These are phyloP conservation scores for Rhodophaea formosa DNA, from an alignment of 2,888 invertebrate genomes.

Conservation along the genomic window DNA sequence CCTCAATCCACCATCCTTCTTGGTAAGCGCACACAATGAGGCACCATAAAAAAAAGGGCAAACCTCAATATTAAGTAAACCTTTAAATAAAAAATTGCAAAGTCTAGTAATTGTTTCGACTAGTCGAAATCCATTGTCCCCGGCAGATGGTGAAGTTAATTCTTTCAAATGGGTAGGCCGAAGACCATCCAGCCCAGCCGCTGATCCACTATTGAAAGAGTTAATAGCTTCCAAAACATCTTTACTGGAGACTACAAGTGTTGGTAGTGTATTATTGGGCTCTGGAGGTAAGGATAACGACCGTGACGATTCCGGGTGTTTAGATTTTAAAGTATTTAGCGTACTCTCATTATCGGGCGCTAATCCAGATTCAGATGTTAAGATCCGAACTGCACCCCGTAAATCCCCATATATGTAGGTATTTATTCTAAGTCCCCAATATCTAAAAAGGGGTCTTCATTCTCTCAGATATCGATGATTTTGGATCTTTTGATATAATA, in stretches of 20 bases:
- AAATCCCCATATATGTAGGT: no score
- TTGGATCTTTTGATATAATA: no score
- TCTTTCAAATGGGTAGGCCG: not conserved
- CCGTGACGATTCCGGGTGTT: not conserved
- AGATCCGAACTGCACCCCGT: no score
- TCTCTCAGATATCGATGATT: no score
- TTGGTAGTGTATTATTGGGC: not conserved
- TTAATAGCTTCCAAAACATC: not conserved
- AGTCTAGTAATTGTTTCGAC: not conserved
- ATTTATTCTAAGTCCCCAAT: no score
- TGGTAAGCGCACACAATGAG: not conserved
- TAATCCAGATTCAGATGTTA: no score
- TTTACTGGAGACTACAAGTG: not conserved
- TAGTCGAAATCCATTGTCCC: not conserved
- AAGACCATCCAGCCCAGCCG: not conserved
- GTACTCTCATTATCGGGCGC: not conserved
- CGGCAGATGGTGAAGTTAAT: not conserved
- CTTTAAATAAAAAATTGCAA: not conserved
- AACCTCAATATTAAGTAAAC: no score
- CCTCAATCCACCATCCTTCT: not conserved
- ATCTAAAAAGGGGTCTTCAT: no score
- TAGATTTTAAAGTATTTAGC: not conserved
- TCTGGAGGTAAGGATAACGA: not conserved
- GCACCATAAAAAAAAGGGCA: not conserved
- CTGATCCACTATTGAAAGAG: not conserved